phyloP scores from a whole-genome alignment of 35 echinoderm and acorn worm species.

The Ptychodera flava region DNA sequence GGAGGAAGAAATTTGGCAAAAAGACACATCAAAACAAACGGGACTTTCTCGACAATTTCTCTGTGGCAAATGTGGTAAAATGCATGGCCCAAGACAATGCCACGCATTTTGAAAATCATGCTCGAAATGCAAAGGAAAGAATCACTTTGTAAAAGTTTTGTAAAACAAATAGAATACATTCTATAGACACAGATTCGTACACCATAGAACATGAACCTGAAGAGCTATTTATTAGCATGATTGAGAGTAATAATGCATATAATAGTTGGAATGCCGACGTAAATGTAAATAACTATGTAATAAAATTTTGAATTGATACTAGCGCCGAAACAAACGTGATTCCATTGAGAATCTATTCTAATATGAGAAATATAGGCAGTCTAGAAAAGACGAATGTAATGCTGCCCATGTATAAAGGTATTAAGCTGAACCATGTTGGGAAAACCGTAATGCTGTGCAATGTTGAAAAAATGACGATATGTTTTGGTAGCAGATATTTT shows the following conservation, averaged over 20 bases:
- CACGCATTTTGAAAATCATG: slow-evolving; percentile 24
- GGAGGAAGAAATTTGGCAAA: too few species aligned
- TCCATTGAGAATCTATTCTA: background rate
- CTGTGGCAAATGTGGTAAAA: slow-evolving; percentile 23
- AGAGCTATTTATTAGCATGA: background rate
- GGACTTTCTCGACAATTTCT: too few species aligned
- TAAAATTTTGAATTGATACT: too few species aligned
- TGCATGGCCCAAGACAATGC: slow-evolving; percentile 2
- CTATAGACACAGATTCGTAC: background rate
- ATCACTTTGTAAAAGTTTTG: slow-evolving; percentile 37
- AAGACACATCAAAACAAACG: too few species aligned
- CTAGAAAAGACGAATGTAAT: too few species aligned
- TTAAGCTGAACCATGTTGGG: background rate
- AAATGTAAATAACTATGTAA: background rate
- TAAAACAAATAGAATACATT: background rate
- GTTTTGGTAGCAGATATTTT: background rate
- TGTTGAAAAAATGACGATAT: slow-evolving; percentile 8
- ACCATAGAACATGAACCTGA: background rate
- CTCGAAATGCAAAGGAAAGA: slow-evolving; percentile 21
- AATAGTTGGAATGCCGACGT: background rate
- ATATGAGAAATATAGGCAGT: too few species aligned
- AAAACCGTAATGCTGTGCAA: slow-evolving; percentile 11
- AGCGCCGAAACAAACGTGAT: too few species aligned
- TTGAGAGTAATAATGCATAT: background rate
- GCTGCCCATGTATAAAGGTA: background rate